Base-by-base conservation (phyloP, 2,888 invertebrate genomes). In the Heliconius charithonia region DNA sequence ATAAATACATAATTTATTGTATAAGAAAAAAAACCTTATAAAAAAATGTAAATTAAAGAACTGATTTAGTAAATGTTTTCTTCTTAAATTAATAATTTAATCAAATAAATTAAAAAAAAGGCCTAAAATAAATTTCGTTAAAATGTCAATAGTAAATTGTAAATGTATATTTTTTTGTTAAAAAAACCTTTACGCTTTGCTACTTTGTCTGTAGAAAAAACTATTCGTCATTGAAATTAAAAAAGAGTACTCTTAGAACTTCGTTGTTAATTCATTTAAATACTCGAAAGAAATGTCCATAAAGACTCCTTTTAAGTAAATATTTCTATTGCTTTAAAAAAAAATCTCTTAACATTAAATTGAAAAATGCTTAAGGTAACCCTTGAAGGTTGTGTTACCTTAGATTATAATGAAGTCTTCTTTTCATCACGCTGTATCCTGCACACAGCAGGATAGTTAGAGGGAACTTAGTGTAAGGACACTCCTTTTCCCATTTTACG, bases 271-370 rank as follows among this genome's bases (percentile, higher is more conserved):
- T 67, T 67, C n/a, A 67, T 67, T 67, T 67, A 37, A 67, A 67
- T 67, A 67, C 67, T 67, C 67, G 37, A 67, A 37, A 67, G 67
- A 67, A 67, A 37, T n/a, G 37, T 67, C 67, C 67, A 67, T 37
- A n/a, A 67, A n/a, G 22, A n/a, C 10, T 37, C n/a, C 37, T 37
- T 67, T 67, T 37, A n/a, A 37, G 12, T n/a, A 67, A 67, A 37
- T 67, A n/a, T 67, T 67, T 13, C 67, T n/a, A 32, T 13, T 67
- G 13, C 37, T 67, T 67, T 67, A 12, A 67, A 67, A n/a, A 37
- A 22, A 4, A 12, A n/a, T n/a, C 6, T 37, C 1, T 37, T 2
- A 4, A 13, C 37, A 13, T 67, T 67, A 37, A n/a, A 37, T 37
- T n/a, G 12, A 9, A 67, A 37, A 66, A 32, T 66, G 32, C n/a